Evolutionary conservation across 2,797 vertebrate species (phyloP).

Genomic region (Spea hammondii): DNA sequence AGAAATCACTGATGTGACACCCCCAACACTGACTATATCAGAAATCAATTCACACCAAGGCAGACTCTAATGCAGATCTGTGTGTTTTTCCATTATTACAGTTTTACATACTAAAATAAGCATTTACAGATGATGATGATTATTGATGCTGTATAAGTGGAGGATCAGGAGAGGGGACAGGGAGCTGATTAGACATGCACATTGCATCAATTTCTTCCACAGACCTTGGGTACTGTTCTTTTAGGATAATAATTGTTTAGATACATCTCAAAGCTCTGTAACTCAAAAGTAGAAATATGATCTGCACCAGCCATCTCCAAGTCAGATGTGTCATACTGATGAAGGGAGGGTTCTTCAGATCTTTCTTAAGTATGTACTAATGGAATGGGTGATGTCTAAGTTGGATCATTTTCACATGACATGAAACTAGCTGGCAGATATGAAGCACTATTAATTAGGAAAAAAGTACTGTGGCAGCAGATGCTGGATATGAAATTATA

Average conservation of each 20-base stretch:
- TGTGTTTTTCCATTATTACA: no score
- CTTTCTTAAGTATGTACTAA: constrained; percentile 36
- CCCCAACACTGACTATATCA: no score
- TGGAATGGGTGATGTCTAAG: constrained; percentile 16
- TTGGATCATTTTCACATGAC: constrained; percentile 28
- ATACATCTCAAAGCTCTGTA: constrained; percentile 23
- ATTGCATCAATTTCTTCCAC: no score
- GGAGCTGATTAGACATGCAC: no score
- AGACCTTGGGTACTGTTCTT: not conserved
- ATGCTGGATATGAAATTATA: not conserved
- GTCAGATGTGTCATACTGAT: constrained; percentile 45
- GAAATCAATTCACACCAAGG: no score
- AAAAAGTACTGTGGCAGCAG: not conserved
- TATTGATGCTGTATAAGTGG: no score
- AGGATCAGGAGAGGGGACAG: no score
- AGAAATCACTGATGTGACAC: no score
- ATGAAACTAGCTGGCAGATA: constrained; percentile 15
- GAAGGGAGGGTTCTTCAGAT: constrained; percentile 30
- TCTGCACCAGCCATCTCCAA: constrained; percentile 36
- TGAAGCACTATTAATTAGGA: not conserved
- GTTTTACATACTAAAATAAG: no score
- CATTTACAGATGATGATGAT: no score
- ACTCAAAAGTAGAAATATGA: constrained; percentile 35
- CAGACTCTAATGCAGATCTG: no score
- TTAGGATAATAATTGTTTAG: constrained; percentile 12